Evolutionary conservation across 2,797 vertebrate genomes (phyloP).

Genomic region (Pseudomugil gertrudae): DNA sequence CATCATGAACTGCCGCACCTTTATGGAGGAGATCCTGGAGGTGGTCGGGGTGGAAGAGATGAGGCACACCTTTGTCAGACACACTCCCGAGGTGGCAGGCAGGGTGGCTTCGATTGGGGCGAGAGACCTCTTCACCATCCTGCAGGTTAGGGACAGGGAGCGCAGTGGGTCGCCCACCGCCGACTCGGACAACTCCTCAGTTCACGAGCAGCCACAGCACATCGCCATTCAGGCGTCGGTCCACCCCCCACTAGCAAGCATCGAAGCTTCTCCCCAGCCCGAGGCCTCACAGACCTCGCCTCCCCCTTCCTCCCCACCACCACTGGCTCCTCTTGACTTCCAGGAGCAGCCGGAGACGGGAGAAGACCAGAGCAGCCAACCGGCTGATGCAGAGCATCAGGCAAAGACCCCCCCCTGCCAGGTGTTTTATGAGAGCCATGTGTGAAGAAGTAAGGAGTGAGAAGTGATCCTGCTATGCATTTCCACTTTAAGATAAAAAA

Average conservation of each 20-base stretch:
- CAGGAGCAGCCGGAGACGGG: slow-evolving; percentile 30
- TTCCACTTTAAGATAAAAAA: slow-evolving; percentile 45
- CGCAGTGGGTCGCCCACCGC: slow-evolving; percentile 89
- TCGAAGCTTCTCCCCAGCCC: slow-evolving; percentile 72
- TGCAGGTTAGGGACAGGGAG: slow-evolving; percentile 84
- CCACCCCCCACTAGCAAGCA: slow-evolving; percentile 82
- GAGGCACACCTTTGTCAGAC: slow-evolving; percentile 92
- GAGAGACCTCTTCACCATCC: slow-evolving; percentile 89
- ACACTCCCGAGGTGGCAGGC: slow-evolving; percentile 78
- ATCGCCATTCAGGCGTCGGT: slow-evolving; percentile 97
- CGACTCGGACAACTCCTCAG: slow-evolving; percentile 91
- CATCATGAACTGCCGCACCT: slow-evolving; percentile 98
- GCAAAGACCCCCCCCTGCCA: slow-evolving; percentile 65
- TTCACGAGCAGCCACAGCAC: slow-evolving; percentile 93
- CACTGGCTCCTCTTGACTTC: slow-evolving; percentile 19
- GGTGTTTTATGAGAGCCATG: slow-evolving; percentile 95
- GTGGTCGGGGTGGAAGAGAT: slow-evolving; percentile 96
- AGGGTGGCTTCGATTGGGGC: slow-evolving; percentile 56
- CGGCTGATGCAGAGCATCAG: slow-evolving; percentile 33
- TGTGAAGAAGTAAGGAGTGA: slow-evolving; percentile 80
- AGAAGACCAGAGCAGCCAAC: slow-evolving; percentile 1
- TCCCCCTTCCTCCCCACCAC: slow-evolving; percentile 32
- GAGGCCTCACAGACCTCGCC: slow-evolving; percentile 65
- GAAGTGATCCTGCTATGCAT: slow-evolving; percentile 86
- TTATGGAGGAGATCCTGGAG: slow-evolving; percentile 98